Evolutionary conservation across 1,140 invertebrate species (phyloP).

Genomic region (Metopolophium dirhodum): DNA sequence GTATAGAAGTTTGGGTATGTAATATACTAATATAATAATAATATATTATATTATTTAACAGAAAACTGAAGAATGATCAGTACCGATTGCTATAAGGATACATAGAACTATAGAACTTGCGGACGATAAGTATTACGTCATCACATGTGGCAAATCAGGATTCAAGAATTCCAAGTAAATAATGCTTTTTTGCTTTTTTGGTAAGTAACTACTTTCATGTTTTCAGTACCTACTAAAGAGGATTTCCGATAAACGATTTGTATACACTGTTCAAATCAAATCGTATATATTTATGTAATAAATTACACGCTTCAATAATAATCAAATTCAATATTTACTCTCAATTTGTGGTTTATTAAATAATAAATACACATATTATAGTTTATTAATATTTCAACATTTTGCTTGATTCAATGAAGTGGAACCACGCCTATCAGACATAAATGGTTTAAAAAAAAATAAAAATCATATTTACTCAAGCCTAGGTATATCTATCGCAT

Average conservation of each 20-base stretch:
- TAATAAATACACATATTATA: not conserved
- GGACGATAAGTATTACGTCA: slow-evolving; percentile 92
- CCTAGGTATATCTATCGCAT: not conserved
- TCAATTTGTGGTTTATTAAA: slow-evolving; percentile 11
- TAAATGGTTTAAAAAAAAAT: not conserved
- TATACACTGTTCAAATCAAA: not conserved
- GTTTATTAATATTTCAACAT: not conserved
- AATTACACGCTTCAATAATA: not conserved
- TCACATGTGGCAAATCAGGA: slow-evolving; percentile 88
- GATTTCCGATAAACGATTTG: not conserved
- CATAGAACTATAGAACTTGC: slow-evolving; percentile 89
- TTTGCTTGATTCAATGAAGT: not conserved
- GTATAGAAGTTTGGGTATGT: too few species aligned
- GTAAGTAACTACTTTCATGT: too few species aligned
- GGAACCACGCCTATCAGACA: not conserved
- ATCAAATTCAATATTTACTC: not conserved
- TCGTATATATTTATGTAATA: not conserved
- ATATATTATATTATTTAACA: slow-evolving; percentile 63
- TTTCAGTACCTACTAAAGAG: not conserved
- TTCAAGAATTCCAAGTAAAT: slow-evolving; percentile 74
- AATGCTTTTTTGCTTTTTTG: slow-evolving; percentile 25
- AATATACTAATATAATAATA: not conserved
- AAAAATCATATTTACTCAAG: not conserved
- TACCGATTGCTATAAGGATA: slow-evolving; percentile 86
- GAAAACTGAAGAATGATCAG: slow-evolving; percentile 84